Conservation (phyloP, 2,888 invertebrate species). For the Calliphora vomitoria region DNA sequence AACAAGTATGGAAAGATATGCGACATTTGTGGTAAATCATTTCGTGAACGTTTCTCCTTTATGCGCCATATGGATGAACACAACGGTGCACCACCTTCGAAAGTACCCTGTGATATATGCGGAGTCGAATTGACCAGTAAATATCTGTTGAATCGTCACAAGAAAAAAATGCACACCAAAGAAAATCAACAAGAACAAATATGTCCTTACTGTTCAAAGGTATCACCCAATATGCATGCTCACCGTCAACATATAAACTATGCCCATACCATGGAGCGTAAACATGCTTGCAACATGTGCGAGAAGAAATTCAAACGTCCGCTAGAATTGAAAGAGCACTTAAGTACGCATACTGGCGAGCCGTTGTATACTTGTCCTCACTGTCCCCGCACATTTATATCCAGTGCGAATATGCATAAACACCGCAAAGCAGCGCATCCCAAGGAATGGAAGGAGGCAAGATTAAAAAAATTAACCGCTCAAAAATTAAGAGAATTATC, state of each 20-base stretch:
- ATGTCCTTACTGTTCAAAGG: conserved; percentile 79
- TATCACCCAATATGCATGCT: conserved; percentile 79
- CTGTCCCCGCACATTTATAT: conserved; percentile 64
- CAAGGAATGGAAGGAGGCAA: conserved; percentile 81
- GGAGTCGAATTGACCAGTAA: conserved; percentile 79
- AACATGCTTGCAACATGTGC: conserved; percentile 82
- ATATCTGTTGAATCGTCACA: conserved; percentile 81
- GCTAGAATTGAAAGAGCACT: conserved; percentile 52
- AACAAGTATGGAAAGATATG: conserved; percentile 82
- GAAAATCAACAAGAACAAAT: conserved; percentile 79
- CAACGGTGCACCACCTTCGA: conserved; percentile 77
- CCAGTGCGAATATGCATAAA: conserved; percentile 71
- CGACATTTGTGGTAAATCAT: conserved; percentile 82
- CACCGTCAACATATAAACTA: conserved; percentile 80
- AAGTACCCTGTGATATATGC: conserved; percentile 80
- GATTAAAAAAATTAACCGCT: conserved; percentile 14
- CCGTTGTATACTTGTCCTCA: conserved; percentile 60
- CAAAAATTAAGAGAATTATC: background rate
- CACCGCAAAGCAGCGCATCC: conserved; percentile 81
- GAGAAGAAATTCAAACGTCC: conserved; percentile 82
- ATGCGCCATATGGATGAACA: conserved; percentile 81
- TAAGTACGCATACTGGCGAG: conserved; percentile 60
- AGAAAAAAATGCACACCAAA: conserved; percentile 80
- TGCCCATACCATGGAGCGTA: conserved; percentile 79
- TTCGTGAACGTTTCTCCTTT: conserved; percentile 80